phyloP scores from a whole-genome alignment of 2,888 invertebrate species.

The Melanchra persicariae region DNA sequence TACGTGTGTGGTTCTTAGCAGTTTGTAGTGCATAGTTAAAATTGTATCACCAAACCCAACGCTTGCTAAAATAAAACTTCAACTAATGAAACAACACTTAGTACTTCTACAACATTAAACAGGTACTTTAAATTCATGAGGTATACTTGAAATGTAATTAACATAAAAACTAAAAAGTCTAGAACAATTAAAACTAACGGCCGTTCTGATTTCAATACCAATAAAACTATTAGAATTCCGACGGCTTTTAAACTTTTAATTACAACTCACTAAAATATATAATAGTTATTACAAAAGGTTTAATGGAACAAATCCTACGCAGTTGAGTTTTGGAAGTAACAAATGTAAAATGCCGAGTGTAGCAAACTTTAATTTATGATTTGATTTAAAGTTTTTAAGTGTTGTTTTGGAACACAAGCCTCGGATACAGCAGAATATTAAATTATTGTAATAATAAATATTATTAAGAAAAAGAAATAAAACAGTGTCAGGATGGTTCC shows the following conservation, averaged over 20 bases:
- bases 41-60: not conserved
- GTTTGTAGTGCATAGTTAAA: not conserved
- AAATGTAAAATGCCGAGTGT: not conserved
- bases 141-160: slow-evolving; percentile 28
- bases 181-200: slow-evolving; percentile 28
- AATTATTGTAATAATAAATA: too few relatives aligned
- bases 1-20: not conserved
- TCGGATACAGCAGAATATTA: too few relatives aligned
- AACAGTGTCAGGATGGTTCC: too few relatives aligned
- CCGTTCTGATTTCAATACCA: slow-evolving; percentile 14
- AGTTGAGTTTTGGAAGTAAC: not conserved
- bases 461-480: too few relatives aligned
- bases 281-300: slow-evolving; percentile 8
- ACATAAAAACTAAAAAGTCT: slow-evolving; percentile 21
- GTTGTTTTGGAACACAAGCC: not conserved
- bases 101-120: slow-evolving; percentile 26
- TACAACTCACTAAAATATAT: slow-evolving; percentile 3
- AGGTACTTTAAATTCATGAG: slow-evolving; percentile 22
- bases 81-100: slow-evolving; percentile 7
- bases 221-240: slow-evolving; percentile 18
- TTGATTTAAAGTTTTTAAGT: not conserved
- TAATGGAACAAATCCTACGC: not conserved
- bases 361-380: not conserved
- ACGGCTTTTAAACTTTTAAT: slow-evolving; percentile 29
- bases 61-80: slow-evolving; percentile 1